Evolutionary conservation across 1,140 invertebrate genomes (phyloP).

Genomic region (Mamestra configurata): DNA sequence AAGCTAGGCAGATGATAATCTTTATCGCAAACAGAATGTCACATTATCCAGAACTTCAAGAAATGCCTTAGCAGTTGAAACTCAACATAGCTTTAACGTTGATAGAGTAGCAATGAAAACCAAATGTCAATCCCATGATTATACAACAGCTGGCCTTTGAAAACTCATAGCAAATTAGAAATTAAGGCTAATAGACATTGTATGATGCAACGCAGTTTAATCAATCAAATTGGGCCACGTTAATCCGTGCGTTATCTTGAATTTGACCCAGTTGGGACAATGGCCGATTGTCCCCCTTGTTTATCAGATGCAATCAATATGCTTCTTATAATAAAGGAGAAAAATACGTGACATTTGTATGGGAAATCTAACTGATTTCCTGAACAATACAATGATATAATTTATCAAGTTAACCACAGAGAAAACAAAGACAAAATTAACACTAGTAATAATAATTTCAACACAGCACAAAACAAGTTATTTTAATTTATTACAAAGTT

Average conservation of each 20-base stretch:
- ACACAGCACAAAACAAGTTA: no score
- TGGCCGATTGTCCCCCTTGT: conserved; percentile 55
- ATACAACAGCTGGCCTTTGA: conserved; percentile 9
- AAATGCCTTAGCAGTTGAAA: no score
- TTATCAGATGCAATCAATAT: conserved; percentile 33
- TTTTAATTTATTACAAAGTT: background rate
- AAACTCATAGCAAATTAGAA: conserved; percentile 9
- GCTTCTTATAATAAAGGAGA: background rate
- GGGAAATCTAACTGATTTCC: no score
- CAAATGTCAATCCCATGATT: background rate
- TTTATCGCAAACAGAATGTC: no score
- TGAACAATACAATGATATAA: no score
- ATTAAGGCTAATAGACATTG: conserved; percentile 40
- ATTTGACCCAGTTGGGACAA: conserved; percentile 63
- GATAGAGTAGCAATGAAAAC: background rate
- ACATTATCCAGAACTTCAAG: no score
- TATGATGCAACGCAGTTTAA: conserved; percentile 53
- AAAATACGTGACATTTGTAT: no score
- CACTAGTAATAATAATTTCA: background rate
- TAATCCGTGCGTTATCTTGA: conserved; percentile 62
- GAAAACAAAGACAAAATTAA: no score
- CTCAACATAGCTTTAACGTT: no score
- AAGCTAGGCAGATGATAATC: no score
- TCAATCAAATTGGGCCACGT: conserved; percentile 61
- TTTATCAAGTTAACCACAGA: no score